phyloP scores from a whole-genome alignment of 2,113 vertebrate species.

The Illadopsis cleaveri region DNA sequence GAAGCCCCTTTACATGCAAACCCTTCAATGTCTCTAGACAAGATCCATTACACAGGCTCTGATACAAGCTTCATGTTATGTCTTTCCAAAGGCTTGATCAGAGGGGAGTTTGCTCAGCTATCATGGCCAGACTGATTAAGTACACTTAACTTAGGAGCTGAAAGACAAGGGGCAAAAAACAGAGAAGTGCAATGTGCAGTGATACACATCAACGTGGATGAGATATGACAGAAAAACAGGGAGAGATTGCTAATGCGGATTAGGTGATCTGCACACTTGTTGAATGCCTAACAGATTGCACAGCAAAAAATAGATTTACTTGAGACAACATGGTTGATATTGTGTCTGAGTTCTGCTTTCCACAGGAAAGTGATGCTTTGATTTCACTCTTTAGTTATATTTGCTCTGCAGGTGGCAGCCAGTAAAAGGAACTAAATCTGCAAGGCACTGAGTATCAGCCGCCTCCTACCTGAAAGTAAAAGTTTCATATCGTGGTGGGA shows the following conservation, averaged over 20 bases:
- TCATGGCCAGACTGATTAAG: not conserved
- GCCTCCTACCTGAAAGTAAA: not conserved
- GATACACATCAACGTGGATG: not conserved
- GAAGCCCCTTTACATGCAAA: not conserved
- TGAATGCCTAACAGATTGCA: not conserved
- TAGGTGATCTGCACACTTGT: rapidly evolving
- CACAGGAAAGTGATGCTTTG: not conserved
- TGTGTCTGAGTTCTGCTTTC: not conserved
- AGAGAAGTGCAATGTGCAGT: not conserved
- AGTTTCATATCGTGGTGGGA: not conserved
- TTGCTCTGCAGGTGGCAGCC: not conserved
- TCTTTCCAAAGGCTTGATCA: not conserved
- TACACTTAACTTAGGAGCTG: not conserved
- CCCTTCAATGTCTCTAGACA: not conserved
- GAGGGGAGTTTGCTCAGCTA: not conserved
- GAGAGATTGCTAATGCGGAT: not conserved
- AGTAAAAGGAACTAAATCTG: conserved; percentile 1
- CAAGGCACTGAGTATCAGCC: not conserved
- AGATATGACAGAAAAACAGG: not conserved
- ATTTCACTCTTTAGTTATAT: not conserved
- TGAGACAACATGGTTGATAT: not conserved
- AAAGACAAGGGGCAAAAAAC: not conserved
- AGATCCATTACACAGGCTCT: not conserved
- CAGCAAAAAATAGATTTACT: not conserved
- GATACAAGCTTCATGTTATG: rapidly evolving